Percentiles rank a stretch among this genome's conserved stretches.
Evolutionary conservation across 2,113 vertebrate genomes (phyloP).

Genomic region (Macaca nemestrina): DNA sequence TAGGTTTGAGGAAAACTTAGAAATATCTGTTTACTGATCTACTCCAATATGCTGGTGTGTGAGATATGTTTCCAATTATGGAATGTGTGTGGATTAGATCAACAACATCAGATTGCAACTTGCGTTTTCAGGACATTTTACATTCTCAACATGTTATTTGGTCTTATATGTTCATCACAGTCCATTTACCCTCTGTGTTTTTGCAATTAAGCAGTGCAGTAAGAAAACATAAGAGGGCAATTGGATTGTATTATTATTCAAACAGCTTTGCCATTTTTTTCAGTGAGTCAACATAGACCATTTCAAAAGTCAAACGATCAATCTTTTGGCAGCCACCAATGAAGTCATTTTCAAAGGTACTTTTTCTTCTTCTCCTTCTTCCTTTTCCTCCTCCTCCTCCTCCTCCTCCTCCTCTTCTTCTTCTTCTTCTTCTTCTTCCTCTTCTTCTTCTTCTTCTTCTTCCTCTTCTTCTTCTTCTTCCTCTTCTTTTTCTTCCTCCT

Average conservation of each 20-base stretch:
- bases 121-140: constrained; percentile 80
- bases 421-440: accelerated
- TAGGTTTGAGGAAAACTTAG: constrained; percentile 63
- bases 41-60: constrained; percentile 38
- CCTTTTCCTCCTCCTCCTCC: too few species aligned
- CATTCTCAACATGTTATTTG: constrained; percentile 80
- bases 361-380: background rate
- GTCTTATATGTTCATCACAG: constrained; percentile 76
- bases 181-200: constrained; percentile 42
- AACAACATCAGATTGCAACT: constrained; percentile 74
- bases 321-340: background rate
- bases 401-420: accelerated
- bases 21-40: background rate
- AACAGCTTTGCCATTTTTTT: background rate
- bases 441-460: accelerated
- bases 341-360: background rate
- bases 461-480: accelerated
- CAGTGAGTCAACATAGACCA: background rate
- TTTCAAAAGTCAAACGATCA: background rate
- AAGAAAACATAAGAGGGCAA: background rate
- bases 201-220: constrained; percentile 45
- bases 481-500: accelerated
- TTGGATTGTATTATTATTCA: background rate
- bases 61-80: constrained; percentile 82
- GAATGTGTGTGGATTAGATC: constrained; percentile 78